phyloP scores from a whole-genome alignment of 2,888 invertebrate species.

The Cheilosia grossa region DNA sequence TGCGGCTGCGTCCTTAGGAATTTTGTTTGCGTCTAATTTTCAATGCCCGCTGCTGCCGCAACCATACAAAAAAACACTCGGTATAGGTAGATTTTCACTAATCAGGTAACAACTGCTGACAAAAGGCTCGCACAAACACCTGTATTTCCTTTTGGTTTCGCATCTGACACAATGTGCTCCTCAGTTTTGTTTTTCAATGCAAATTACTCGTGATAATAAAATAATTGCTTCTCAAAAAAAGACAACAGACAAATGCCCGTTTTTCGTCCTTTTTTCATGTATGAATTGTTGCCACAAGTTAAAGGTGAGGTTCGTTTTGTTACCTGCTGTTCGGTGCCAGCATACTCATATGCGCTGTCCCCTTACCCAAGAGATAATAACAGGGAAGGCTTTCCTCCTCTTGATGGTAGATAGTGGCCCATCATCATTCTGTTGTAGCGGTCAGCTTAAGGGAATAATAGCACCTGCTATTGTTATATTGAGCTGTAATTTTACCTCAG shows the following conservation, averaged over 20 bases:
- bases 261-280: conserved; percentile 2
- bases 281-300: conserved; percentile 10
- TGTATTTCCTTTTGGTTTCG: not conserved
- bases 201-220: conserved; percentile 64
- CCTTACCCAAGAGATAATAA: conserved; percentile 46
- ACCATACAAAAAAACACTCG: conserved; percentile 4
- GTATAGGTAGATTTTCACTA: not conserved
- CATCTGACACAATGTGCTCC: conserved; percentile 8
- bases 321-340: conserved; percentile 54
- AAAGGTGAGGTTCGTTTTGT: conserved; percentile 11
- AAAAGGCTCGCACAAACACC: conserved; percentile 4
- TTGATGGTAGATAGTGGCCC: conserved; percentile 31
- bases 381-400: conserved; percentile 26
- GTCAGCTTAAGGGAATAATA: conserved; percentile 39
- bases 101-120: conserved; percentile 31
- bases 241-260: conserved; percentile 10
- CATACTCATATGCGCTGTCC: not conserved
- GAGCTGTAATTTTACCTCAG: conserved; percentile 45
- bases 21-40: not conserved
- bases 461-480: conserved; percentile 64
- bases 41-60: not conserved
- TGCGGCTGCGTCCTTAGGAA: conserved; percentile 7
- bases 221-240: conserved; percentile 54
- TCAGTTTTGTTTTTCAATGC: conserved; percentile 52
- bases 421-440: conserved; percentile 37